phyloP scores from a whole-genome alignment of 2,797 vertebrate genomes.

The Sebastes itinus region DNA sequence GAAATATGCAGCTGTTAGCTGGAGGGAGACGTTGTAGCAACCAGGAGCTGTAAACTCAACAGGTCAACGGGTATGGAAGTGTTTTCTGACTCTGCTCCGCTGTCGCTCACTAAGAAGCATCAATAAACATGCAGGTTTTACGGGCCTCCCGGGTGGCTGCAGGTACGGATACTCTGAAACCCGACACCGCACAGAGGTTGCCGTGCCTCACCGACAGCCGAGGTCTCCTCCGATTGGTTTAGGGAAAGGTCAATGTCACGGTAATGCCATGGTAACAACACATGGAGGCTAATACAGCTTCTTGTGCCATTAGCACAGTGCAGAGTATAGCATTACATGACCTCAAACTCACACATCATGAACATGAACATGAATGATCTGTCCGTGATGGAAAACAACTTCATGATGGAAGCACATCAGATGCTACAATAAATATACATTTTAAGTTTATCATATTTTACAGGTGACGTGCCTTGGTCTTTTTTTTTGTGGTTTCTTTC shows the following conservation, averaged over 20 bases:
- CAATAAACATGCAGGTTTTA: constrained; percentile 39
- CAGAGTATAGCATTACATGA: background rate
- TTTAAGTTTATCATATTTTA: too few species aligned
- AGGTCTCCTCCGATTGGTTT: background rate
- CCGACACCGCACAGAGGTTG: background rate
- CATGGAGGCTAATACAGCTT: background rate
- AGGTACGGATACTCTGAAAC: constrained; percentile 17
- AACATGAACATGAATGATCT: background rate
- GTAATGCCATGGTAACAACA: constrained; percentile 13
- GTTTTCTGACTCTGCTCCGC: background rate
- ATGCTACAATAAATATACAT: too few species aligned
- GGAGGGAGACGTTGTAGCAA: background rate
- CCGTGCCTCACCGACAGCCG: background rate
- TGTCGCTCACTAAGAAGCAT: background rate
- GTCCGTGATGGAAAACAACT: too few species aligned
- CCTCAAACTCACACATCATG: background rate
- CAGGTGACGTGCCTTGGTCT: too few species aligned
- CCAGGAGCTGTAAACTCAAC: constrained; percentile 16
- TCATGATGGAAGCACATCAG: too few species aligned
- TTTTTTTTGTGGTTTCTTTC: too few species aligned
- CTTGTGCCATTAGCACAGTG: background rate
- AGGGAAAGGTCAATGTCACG: constrained; percentile 13
- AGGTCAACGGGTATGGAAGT: background rate
- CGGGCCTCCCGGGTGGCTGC: background rate
- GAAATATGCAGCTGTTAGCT: constrained; percentile 25